Evolutionary conservation across 2,797 vertebrate genomes (phyloP), one percentile per base, ranked within the genome.

Genomic region (Todus mexicanus): DNA sequence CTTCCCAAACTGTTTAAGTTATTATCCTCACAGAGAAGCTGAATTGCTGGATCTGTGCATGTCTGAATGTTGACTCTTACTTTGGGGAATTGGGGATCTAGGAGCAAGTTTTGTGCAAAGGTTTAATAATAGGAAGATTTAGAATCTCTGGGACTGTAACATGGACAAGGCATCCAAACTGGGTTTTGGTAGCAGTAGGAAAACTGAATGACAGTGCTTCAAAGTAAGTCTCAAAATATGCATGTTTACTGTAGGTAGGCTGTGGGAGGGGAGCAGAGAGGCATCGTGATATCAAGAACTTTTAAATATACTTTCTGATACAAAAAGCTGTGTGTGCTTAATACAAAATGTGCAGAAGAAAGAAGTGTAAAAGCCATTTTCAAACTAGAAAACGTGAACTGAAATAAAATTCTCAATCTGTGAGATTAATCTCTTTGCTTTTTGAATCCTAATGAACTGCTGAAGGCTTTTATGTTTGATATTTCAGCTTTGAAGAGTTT

Each of bases 401-500:
- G 26, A 80, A 91, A 45, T 71, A 48, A 50, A 88, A 57, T 27
- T 33, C 25, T 60, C 48, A n/a, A 27, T 45, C 60, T 71, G 33
- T 35, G 81, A 66, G 50, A 37, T 5, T 61, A 26, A 33, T n/a
- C 35, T 72, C 23, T 35, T 14, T 73, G 15, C 20, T 64, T 10
- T 31, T 76, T 84, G 33, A 89, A 56, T 78, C 40, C 37, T 85
- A 31, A 80, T 40, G 42, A 75, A 11, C 60, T 77, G 45, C 48
- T 61, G 51, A 31, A 92, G 84, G 51, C 89, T 84, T 79, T 90
- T 77, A 15, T 68, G 26, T 94, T 93, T 96, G 95, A 4, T 97
- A 7, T 93, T 94, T 65, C 95, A 99, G 99, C 98, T 65, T 96
- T 99, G 96, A 99, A 99, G 96, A 98, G 98, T 93, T 96, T 99